These are phyloP conservation scores for Ibidorhyncha struthersii DNA, from an alignment of 2,113 vertebrate species.

Conservation along the genomic window DNA sequence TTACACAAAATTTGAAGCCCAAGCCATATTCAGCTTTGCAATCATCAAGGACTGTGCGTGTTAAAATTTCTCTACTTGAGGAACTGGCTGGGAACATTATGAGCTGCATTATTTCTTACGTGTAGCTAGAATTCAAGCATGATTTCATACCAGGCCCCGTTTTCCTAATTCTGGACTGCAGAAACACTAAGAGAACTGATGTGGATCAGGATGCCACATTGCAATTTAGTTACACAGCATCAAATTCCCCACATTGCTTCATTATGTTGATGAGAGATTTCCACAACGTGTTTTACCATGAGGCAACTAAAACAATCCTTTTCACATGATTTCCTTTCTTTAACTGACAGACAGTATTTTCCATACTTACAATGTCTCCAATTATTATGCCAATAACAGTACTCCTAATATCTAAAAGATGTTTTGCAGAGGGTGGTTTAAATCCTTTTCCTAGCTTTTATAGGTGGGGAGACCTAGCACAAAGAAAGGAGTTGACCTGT, in stretches of 20 bases:
- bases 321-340: neutral
- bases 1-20: neutral
- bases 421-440: neutral
- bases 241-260: conserved; percentile 45
- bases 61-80: neutral
- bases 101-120: neutral
- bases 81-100: conserved; percentile 26
- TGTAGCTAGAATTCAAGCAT: neutral
- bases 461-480: neutral
- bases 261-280: neutral
- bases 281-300: neutral
- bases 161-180: conserved; percentile 44
- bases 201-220: conserved; percentile 38
- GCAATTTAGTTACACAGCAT: conserved; percentile 38
- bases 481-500: neutral
- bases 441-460: neutral
- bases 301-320: conserved; percentile 6
- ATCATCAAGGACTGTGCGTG: neutral
- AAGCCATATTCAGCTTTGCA: neutral
- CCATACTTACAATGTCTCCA: neutral
- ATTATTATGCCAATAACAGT: neutral
- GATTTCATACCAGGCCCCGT: conserved; percentile 45
- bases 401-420: neutral
- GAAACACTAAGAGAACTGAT: conserved; percentile 38
- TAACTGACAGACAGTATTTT: neutral